Base-by-base conservation (phyloP, 2,113 vertebrate genomes). In the Cervus canadensis region DNA sequence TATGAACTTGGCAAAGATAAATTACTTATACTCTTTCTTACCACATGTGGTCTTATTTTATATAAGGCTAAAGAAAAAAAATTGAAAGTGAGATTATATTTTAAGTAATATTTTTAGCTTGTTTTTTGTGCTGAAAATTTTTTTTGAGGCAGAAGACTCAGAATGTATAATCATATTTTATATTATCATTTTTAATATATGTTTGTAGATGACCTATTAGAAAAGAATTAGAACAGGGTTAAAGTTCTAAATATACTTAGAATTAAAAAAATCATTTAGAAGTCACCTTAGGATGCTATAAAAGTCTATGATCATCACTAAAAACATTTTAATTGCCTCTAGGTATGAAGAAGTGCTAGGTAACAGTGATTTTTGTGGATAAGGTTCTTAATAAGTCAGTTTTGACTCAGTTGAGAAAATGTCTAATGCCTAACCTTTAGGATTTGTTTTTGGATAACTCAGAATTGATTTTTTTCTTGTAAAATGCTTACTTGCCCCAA, bases 81-180 rank as follows among this genome's bases (percentile, higher is more conserved):
- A n/a, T 28, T 56, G 82, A 67, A 91, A 82, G 71, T 82, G 16
- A 84, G 45, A 90, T 93, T 86, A 45, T 96, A 83, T 52, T 87
- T 6, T 64, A 91, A 87, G 33, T 95, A 83, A 40, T 96, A 84
- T 93, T 94, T 95, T 82, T 93, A 87, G 52, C 28, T 83, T 89
- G 59, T 52, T 90, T 67, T 45, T 92, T 82, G 30, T 86, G 59
- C n/a, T 86, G 50, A 84, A 83, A 4, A 50, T 67, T 33, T 87
- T 79, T 76, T 95, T 91, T 15, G 91, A 79, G 78, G 25, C 57
- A 96, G 11, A 89, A 74, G 59, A 85, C 91, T 91, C 26, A 94
- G 30, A 85, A 85, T 60, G 6, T 62, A 78, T 87, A 15, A 90
- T 87, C 19, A 74, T 79, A 43, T 78, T 76, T 94, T 92, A 78